Evolutionary conservation across 35 echinoderm and acorn worm genomes (phyloP), one percentile per base, ranked within the genome.

Genomic region (Eucidaris tribuloides): DNA sequence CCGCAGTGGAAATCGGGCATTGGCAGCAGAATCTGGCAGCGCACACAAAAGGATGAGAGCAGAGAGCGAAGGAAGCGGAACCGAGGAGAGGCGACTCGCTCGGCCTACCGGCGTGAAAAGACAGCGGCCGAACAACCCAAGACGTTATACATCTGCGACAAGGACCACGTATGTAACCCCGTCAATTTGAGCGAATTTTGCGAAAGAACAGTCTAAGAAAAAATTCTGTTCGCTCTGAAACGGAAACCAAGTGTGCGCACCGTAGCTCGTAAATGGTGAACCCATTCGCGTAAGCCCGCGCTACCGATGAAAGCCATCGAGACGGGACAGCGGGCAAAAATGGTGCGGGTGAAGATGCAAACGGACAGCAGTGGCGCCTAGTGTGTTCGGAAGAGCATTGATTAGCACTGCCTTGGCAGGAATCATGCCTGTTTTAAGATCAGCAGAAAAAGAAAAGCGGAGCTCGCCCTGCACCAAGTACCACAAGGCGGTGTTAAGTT

Each of bases 311-410:
- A 40, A 39, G n/a, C 29, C 41, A n/a, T 13, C 28, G 77, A 55
- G 14, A 45, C 5, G 0, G 80, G 80, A 44, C 38, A 32, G 68
- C 35, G 41, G n/a, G n/a, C n/a, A n/a, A n/a, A n/a, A n/a, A n/a
- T n/a, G 44, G 38, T 3, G 64, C 15, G 2, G 77, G 48, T 5
- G 19, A 57, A 61, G 58, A 83, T 65, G 80, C n/a, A 83, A 14
- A 9, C 33, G 1, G 80, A 74, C 68, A 74, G 34, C 48, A 11
- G 9, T n/a, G 68, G 41, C 15, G 15, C 31, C 6, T 46, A 76
- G 46, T 79, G 92, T 27, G 92, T 96, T 96, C 84, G n/a, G 92
- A 96, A 27, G 92, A 96, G 68, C 92, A 96, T 45, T 83, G 82
- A 43, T 40, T 83, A 42, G 81, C 87, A 13, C 87, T 96, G 1